phyloP scores from a whole-genome alignment of 2,888 invertebrate species.

The Isoperla grammatica region DNA sequence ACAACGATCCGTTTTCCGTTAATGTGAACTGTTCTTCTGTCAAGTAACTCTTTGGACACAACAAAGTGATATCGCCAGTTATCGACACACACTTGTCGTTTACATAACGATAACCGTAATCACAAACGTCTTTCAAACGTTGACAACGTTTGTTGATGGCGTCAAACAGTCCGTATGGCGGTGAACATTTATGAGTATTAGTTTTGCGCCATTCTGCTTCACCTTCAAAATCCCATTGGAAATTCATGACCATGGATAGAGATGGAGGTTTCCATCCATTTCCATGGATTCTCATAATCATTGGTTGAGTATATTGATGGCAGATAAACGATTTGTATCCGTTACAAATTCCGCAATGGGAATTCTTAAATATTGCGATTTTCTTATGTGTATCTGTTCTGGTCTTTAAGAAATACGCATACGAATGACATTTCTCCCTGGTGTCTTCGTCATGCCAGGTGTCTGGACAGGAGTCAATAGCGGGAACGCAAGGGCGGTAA shows the following conservation, averaged over 20 bases:
- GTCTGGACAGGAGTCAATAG: constrained; percentile 25
- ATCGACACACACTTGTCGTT: not conserved
- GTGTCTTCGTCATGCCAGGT: constrained; percentile 18
- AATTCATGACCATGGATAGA: constrained; percentile 28
- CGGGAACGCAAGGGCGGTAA: constrained; percentile 13
- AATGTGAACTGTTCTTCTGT: constrained; percentile 23
- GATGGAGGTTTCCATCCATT: constrained; percentile 2
- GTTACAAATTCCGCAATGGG: constrained; percentile 38
- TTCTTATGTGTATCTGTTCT: not conserved
- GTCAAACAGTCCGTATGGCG: not conserved
- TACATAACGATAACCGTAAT: not conserved
- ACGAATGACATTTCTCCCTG: constrained; percentile 29
- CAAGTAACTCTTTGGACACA: constrained; percentile 1
- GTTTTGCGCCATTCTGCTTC: not conserved
- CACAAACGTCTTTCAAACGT: not conserved
- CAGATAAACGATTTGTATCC: not conserved
- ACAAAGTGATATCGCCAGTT: not conserved
- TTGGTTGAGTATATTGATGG: not conserved
- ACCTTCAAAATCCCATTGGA: constrained; percentile 18
- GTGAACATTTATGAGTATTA: not conserved
- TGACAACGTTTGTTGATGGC: not conserved
- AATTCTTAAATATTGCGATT: constrained; percentile 35
- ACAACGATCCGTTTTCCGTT: constrained; percentile 25
- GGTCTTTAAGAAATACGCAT: constrained; percentile 28
- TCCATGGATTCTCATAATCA: not conserved